Conservation (phyloP, 2,888 invertebrate genomes). For the Perithous albicinctus region DNA sequence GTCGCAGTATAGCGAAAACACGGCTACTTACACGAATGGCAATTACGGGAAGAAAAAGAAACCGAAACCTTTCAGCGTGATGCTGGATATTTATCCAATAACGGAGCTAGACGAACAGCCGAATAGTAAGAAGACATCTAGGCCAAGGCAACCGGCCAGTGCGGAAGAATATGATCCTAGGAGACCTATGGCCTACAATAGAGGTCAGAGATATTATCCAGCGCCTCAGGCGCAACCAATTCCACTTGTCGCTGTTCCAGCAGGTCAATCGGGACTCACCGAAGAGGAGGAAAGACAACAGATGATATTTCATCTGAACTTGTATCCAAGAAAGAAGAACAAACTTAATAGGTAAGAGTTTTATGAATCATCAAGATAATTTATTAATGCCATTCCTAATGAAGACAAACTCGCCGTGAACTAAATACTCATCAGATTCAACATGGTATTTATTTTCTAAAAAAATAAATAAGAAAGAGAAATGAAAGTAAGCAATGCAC, state of each 20-base stretch:
- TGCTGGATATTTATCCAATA: constrained; percentile 88
- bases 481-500: neutral
- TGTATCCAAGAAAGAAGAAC: constrained; percentile 86
- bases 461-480: constrained; percentile 21
- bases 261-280: constrained; percentile 68
- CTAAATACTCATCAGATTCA: constrained; percentile 40
- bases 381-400: constrained; percentile 16
- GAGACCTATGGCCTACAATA: constrained; percentile 73
- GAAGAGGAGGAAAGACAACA: constrained; percentile 85
- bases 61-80: constrained; percentile 87
- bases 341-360: constrained; percentile 76
- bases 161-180: constrained; percentile 76
- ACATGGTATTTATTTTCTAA: constrained; percentile 38
- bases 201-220: constrained; percentile 73
- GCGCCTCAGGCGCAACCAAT: constrained; percentile 67
- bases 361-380: neutral
- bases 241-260: constrained; percentile 72
- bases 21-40: constrained; percentile 64
- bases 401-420: constrained; percentile 43
- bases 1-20: constrained; percentile 73
- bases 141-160: constrained; percentile 66
- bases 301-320: constrained; percentile 89
- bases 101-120: constrained; percentile 80
- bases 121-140: constrained; percentile 71
- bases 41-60: constrained; percentile 75